Evolutionary conservation across 2,888 invertebrate genomes (phyloP), one percentile per base, ranked within the genome.

Genomic region (Tachina fera): DNA sequence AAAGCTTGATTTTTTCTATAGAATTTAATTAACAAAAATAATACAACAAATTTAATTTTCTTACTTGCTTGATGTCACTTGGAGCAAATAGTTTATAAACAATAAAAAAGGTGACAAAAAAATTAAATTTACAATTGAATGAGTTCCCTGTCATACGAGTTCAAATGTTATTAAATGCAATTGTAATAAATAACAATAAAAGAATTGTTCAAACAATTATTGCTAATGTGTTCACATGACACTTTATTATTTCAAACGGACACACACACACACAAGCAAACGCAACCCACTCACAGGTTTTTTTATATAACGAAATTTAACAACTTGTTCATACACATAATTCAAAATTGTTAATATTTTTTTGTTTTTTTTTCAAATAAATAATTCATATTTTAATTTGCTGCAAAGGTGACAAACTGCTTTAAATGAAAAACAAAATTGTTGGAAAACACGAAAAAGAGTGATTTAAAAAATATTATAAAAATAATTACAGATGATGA

Each of bases 71-170:
- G n/a, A 65, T 58, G 79, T 43, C 58, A 80, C 41, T 22, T 39
- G 43, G 39, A 58, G 4, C 45, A 72, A 49, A 22, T 61, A 31
- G 16, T 58, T 31, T 72, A n/a, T 47, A 63, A 4, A 14, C 45
- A 47, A 63, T 60, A 39, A 8, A 45, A 71, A 71, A 77, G 80
- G 76, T 80, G 84, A 71, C 61, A 76, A 80, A 61, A 58, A 70
- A 80, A 76, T 45, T 84, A n/a, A 58, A 83, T 78, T 78, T 68
- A n/a, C 83, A 83, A 61, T 67, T 76, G 47, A 79, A 80, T 77
- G n/a, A 49, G 1, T 72, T 79, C 16, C n/a, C 13, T 51, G 14
- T 53, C 61, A 79, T 45, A 63, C 6, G 9, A 61, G 19, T 58
- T 65, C n/a, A 65, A 68, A 72, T 14, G 16, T 49, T 53, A 19